Base-by-base conservation (phyloP, 2,113 vertebrate species). In the Edolisoma coerulescens region DNA sequence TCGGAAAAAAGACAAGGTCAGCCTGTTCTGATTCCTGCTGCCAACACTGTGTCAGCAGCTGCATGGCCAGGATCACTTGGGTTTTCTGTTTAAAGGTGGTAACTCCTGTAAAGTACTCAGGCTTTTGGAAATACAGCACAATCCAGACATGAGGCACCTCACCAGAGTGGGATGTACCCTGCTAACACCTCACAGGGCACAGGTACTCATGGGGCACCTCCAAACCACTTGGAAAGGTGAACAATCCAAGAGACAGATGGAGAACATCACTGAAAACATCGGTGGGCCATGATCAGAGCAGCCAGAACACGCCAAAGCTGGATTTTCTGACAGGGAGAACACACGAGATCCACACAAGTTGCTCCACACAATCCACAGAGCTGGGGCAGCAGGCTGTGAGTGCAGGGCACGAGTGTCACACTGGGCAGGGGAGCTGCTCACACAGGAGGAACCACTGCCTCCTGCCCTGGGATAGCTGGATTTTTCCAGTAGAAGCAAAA, bases 31-130 rank as follows among this genome's bases (percentile, higher is more conserved):
- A 81, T 42, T 86, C 45, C 79, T 89, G 52, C 16, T 89, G 85
- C 85, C 82, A 94, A 11, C 70, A 33, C 61, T 21, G 54, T 32
- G 70, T 79, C 81, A 93, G 84, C 80, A 92, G 6, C 81, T 41
- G 63, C 85, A 59, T 0, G 19, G 80, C 74, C 84, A 88, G 94
- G 84, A 63, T 4, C 68, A 93, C 67, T 0, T 27, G 68, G 74
- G 39, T 61, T 87, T 86, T 57, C 53, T 91, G 45, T 49, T 71
- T 35, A 21, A 77, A 92, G 52, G 28, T 68, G 68, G 27, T 5
- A 73, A 54, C 44, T 65, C 71, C 63, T 59, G 24, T 5, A 8
- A 68, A 80, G 30, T 6, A 17, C 57, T 27, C 5, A 6, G 37
- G 63, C 35, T 91, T 63, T 35, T 52, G 68, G 84, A 68, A 68